Evolutionary conservation across 2,888 invertebrate species (phyloP), one percentile per base, ranked within the genome.

Genomic region (Cetonia aurata): DNA sequence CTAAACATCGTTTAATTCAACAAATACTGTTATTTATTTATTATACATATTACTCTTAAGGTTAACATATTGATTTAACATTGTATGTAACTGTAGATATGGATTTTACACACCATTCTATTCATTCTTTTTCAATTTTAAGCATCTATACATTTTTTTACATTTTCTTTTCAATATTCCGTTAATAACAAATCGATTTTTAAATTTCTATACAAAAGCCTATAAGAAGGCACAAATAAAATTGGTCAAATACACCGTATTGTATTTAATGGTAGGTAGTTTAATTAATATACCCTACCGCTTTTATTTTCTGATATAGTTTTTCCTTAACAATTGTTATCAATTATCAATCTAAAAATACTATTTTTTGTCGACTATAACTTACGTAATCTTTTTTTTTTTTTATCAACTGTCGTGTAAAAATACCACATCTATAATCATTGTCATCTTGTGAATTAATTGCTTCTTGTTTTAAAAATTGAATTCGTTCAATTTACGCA

Each of bases 221-320:
- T 80, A 81, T 81, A 46, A 76, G 80, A 83, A 83, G 83, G 83
- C 83, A 83, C 83, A 82, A 83, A 81, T 77, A 81, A 83, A 83
- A 81, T 83, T 83, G 83, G 83, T 83, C 83, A 80, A 79, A 79
- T 80, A 73, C 48, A 33, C 37, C 31, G 31, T 60, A 65, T 15
- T 50, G 62, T 65, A 65, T 65, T 37, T 8, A 37, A 37, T 1
- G 37, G 8, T 37, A 37, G 37, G 9, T 37, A n/a, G n/a, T 37
- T 37, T 50, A 65, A 46, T 50, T 65, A 44, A 19, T 42, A 42
- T 57, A 68, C 17, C 41, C 67, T 68, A 68, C 57, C 48, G 37
- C 25, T 68, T 68, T 44, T 57, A 57, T n/a, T 17, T 68, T 37
- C 37, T 65, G 52, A 65, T 65, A 65, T 65, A 62, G 25, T 52